Conservation (phyloP, 2,888 invertebrate genomes). For the Leptopilina drosophilae region DNA sequence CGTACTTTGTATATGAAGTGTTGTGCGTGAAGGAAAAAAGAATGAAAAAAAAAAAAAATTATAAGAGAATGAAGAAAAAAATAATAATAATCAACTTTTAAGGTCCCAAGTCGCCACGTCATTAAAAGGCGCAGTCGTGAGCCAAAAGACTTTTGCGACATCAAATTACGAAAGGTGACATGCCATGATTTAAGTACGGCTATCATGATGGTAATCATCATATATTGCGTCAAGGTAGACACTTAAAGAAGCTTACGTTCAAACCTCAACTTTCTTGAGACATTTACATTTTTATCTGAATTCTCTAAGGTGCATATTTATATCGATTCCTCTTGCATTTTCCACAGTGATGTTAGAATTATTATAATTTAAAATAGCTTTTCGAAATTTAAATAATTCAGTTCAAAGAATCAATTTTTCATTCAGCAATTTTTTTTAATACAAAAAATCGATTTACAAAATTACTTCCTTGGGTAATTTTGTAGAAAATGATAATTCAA, state of each 20-base stretch:
- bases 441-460: no score
- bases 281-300: conserved; percentile 4
- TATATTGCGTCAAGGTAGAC: conserved; percentile 31
- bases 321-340: no score
- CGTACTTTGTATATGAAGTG: background rate
- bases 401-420: no score
- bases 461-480: no score
- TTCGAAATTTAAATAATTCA: no score
- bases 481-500: no score
- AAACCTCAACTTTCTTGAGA: background rate
- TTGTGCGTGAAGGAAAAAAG: background rate
- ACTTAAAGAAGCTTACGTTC: conserved; percentile 17
- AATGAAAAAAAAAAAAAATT: background rate
- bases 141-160: conserved; percentile 33
- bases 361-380: no score
- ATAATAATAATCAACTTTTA: background rate
- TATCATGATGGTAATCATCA: conserved; percentile 38
- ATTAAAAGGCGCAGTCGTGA: conserved; percentile 26
- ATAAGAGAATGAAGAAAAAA: no score
- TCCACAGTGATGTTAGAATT: no score
- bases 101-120: conserved; percentile 21
- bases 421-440: no score
- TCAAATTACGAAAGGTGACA: conserved; percentile 39
- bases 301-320: no score
- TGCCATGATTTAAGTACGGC: conserved; percentile 37